Base-by-base conservation (phyloP, 2,888 invertebrate genomes). In the Limnephilus auricula region DNA sequence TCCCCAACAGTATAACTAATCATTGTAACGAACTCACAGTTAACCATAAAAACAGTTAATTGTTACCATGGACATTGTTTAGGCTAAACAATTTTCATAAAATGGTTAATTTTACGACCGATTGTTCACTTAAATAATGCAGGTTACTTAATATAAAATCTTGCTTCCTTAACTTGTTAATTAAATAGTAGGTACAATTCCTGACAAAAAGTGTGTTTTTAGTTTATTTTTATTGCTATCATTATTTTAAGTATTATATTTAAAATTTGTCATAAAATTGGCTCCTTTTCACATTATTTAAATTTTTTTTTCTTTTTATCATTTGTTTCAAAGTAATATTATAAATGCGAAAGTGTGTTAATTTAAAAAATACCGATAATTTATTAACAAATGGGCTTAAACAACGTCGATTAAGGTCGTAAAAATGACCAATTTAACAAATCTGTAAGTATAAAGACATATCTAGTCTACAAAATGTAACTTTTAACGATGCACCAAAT, bases 81-180 rank as follows among this genome's bases (percentile, higher is more conserved):
- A 78, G 50, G 83, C 82, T 89, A 88, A 91, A 91, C 83, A 91
- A 82, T 88, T 90, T 88, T 89, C 91, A 79, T 91, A 88, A 88
- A 88, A 88, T 88, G 30, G 87, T 88, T 88, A 88, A 88, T 88
- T 88, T 88, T 88, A 88, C 87, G 87, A 88, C 87, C 87, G 34
- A 88, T 88, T 88, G 87, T 88, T 88, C 15, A n/a, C 15, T 65
- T 32, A 88, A 88, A 79, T 79, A 78, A 78, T 37, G 32, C 34
- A 78, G 79, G 87, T 88, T 31, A 86, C 30, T 86, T 86, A 65
- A 65, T 31, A 34, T 32, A 15, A 82, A 34, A 13, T 32, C 18
- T 31, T 9, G 13, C 50, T n/a, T 6, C 25, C 9, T 65, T 2
- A 50, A 65, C n/a, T 86, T 50, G 31, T 65, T 65, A 31, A 86